These are phyloP conservation scores for Limnothrissa miodon DNA, from an alignment of 2,113 vertebrate genomes.

Conservation along the genomic window DNA sequence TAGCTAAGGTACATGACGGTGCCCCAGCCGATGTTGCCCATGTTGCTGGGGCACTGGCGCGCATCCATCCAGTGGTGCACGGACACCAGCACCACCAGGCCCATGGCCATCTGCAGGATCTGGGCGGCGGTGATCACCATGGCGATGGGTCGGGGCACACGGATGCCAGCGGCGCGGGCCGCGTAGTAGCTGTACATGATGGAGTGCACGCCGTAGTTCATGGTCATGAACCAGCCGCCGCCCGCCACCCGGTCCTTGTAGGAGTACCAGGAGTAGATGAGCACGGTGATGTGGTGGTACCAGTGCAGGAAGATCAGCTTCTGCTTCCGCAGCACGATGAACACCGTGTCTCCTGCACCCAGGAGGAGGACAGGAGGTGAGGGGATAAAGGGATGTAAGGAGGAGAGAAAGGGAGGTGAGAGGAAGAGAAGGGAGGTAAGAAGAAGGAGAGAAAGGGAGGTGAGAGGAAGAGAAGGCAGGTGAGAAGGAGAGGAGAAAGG, in stretches of 20 bases:
- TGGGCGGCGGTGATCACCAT: slow-evolving; percentile 80
- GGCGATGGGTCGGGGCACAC: slow-evolving; percentile 63
- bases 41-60: slow-evolving; percentile 60
- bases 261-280: slow-evolving; percentile 79
- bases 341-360: slow-evolving; percentile 73
- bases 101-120: slow-evolving; percentile 83
- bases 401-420: background rate
- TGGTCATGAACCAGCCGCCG: slow-evolving; percentile 82
- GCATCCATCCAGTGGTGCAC: slow-evolving; percentile 74
- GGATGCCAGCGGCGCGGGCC: slow-evolving; percentile 66
- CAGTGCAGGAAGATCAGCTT: slow-evolving; percentile 88
- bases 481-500: background rate
- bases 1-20: slow-evolving; percentile 78
- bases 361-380: background rate
- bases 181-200: slow-evolving; percentile 88
- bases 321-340: slow-evolving; percentile 87
- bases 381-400: background rate
- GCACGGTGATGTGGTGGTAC: slow-evolving; percentile 89
- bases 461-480: background rate
- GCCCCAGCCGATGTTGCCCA: slow-evolving; percentile 69
- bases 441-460: slow-evolving; percentile 22
- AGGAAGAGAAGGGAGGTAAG: background rate
- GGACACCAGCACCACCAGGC: slow-evolving; percentile 61
- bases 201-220: slow-evolving; percentile 80
- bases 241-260: slow-evolving; percentile 76